Conservation (phyloP, 2,113 vertebrate species). For the Opisthocomus hoazin region DNA sequence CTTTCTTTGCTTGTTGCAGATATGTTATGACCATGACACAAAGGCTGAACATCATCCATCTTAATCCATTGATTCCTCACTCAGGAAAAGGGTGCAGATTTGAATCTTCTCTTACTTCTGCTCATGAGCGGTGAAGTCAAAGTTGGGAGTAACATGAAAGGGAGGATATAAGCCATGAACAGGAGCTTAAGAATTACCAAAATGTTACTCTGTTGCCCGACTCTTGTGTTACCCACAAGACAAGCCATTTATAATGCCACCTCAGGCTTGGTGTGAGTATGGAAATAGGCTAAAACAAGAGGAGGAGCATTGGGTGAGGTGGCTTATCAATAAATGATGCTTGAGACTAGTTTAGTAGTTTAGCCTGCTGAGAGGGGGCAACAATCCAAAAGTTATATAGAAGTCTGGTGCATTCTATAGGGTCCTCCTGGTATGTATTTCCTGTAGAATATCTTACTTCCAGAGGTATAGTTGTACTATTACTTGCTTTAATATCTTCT, state of each 20-base stretch:
- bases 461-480: not conserved
- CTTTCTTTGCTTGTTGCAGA: not conserved
- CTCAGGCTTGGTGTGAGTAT: not conserved
- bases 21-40: not conserved
- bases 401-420: not conserved
- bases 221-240: not conserved
- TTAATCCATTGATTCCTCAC: not conserved
- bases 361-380: not conserved
- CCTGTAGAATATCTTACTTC: not conserved
- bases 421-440: not conserved
- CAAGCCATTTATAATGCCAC: not conserved
- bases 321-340: not conserved
- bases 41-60: not conserved
- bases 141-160: not conserved
- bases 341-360: not conserved
- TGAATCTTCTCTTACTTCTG: not conserved
- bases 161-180: not conserved
- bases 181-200: not conserved
- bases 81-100: not conserved
- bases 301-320: not conserved
- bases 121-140: not conserved
- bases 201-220: not conserved
- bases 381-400: not conserved
- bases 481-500: constrained; percentile 1
- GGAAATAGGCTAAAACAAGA: not conserved